phyloP scores from a whole-genome alignment of 1,140 invertebrate species.

The Helicoverpa zea region DNA sequence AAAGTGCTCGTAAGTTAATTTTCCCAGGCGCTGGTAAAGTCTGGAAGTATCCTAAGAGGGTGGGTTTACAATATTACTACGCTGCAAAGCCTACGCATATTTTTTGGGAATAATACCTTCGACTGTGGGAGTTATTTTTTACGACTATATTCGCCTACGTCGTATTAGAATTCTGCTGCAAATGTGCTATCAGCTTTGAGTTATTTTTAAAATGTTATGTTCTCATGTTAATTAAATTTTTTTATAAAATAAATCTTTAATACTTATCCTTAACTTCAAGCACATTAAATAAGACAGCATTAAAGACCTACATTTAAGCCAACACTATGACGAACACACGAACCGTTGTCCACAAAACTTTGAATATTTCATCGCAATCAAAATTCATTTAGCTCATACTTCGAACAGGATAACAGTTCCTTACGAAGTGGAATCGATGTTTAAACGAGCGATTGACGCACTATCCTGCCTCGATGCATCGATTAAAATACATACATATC shows the following conservation, averaged over 20 bases:
- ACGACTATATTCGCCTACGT: no score
- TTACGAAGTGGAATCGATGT: background rate
- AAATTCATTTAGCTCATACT: constrained; percentile 49
- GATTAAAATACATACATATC: constrained; percentile 65
- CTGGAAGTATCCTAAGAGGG: background rate
- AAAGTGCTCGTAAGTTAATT: background rate
- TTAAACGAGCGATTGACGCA: constrained; percentile 60
- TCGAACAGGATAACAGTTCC: constrained; percentile 44
- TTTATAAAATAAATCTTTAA: no score
- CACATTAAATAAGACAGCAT: background rate
- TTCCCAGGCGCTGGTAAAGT: background rate
- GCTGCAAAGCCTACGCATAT: background rate
- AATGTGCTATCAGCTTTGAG: no score
- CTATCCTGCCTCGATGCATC: constrained; percentile 64
- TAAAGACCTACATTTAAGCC: background rate
- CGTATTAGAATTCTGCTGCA: no score
- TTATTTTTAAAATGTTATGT: no score
- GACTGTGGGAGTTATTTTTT: no score
- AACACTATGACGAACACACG: background rate
- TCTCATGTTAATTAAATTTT: no score
- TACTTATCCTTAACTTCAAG: background rate
- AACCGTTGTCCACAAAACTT: constrained; percentile 11
- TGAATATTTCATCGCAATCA: constrained; percentile 64
- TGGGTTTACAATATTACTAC: background rate
- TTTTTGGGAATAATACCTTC: background rate